phyloP scores from a whole-genome alignment of 1,140 invertebrate species.

The Pachypeltis micranthus region DNA sequence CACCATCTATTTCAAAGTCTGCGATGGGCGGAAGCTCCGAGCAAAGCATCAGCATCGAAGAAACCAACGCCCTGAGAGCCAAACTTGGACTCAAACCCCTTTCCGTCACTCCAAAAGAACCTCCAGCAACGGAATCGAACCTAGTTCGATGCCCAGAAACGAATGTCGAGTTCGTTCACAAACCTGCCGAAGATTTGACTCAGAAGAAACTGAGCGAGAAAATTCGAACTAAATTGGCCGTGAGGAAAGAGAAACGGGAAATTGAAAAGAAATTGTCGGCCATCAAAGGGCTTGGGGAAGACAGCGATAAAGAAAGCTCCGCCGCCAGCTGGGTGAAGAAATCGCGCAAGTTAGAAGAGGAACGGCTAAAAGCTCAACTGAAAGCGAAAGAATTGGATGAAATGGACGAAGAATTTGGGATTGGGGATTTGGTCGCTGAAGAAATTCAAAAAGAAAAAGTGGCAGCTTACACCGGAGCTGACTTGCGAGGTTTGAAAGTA shows the following conservation, averaged over 20 bases:
- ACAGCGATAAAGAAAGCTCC: slow-evolving; percentile 55
- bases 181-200: slow-evolving; percentile 49
- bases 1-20: slow-evolving; percentile 19
- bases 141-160: slow-evolving; percentile 43
- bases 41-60: slow-evolving; percentile 69
- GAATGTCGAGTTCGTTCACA: slow-evolving; percentile 84
- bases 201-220: slow-evolving; percentile 62
- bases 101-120: not conserved
- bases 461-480: slow-evolving; percentile 48
- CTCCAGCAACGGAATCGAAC: slow-evolving; percentile 47
- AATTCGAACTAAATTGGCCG: slow-evolving; percentile 64
- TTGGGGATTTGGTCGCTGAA: slow-evolving; percentile 67
- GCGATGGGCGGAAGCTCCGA: slow-evolving; percentile 25
- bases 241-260: slow-evolving; percentile 64
- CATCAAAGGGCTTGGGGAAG: slow-evolving; percentile 58
- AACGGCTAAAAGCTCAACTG: slow-evolving; percentile 75
- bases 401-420: slow-evolving; percentile 89
- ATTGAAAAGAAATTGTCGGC: slow-evolving; percentile 58
- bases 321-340: slow-evolving; percentile 69
- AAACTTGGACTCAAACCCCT: slow-evolving; percentile 90
- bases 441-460: slow-evolving; percentile 52
- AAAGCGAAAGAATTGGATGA: slow-evolving; percentile 87
- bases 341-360: slow-evolving; percentile 59
- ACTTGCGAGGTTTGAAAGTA: slow-evolving; percentile 76
- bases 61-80: slow-evolving; percentile 82